Percentiles rank a stretch among this genome's conserved stretches.
These are phyloP conservation scores for Heliconius congener DNA, from an alignment of 1,140 invertebrate genomes.

Conservation along the genomic window DNA sequence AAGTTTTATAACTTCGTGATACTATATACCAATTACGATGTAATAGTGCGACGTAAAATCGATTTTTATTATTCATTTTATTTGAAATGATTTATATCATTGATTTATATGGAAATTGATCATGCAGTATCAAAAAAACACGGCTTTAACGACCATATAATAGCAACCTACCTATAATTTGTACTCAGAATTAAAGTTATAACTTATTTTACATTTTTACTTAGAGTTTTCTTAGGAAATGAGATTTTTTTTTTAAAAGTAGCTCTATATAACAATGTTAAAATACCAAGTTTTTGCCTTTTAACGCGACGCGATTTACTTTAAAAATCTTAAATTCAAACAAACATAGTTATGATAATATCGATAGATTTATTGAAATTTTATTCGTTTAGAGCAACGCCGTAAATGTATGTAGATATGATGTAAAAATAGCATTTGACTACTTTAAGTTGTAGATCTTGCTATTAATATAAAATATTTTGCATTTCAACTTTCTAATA, in stretches of 20 bases:
- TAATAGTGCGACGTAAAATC: neutral
- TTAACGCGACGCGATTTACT: neutral
- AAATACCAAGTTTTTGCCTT: neutral
- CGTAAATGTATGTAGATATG: neutral
- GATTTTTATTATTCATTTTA: conserved; percentile 6
- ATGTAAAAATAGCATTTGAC: neutral
- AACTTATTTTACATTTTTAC: no score
- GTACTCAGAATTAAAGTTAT: no score
- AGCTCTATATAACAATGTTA: no score
- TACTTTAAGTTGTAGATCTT: neutral
- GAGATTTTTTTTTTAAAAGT: no score
- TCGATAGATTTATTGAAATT: neutral
- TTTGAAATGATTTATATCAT: neutral
- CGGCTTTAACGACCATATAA: no score
- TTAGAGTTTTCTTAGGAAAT: no score
- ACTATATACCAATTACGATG: neutral
- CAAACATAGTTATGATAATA: neutral
- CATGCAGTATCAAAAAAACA: neutral
- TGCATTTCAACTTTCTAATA: conserved; percentile 5
- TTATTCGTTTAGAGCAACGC: conserved; percentile 1
- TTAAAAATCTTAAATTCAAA: neutral
- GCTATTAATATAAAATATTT: neutral
- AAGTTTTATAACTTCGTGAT: conserved; percentile 3
- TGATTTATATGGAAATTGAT: neutral
- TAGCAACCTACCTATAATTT: no score